Conservation (phyloP, 2,113 vertebrate genomes). For the Entomyzon cyanotis region DNA sequence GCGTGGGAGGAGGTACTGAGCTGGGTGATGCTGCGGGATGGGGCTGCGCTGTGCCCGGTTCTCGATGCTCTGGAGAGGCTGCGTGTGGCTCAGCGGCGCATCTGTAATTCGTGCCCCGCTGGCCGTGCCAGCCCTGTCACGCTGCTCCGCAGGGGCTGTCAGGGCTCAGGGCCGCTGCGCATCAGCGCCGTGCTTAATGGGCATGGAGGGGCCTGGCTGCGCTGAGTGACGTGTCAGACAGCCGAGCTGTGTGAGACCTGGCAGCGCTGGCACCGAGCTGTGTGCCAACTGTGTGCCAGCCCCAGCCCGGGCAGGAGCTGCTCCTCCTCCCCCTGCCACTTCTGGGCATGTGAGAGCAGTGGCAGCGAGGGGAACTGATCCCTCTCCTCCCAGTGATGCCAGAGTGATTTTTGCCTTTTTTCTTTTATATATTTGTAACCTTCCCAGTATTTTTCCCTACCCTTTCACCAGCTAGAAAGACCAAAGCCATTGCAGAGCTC, state of each 20-base stretch:
- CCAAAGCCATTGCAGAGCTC: no score
- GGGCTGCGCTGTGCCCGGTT: accelerated
- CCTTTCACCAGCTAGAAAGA: no score
- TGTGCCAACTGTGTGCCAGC: not conserved
- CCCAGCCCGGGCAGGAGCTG: not conserved
- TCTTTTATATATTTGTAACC: no score
- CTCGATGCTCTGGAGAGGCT: not conserved
- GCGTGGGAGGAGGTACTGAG: not conserved
- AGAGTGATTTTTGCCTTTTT: no score
- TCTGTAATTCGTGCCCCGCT: not conserved
- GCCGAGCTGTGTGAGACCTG: slow-evolving; percentile 22
- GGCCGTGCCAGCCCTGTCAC: not conserved
- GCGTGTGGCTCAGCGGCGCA: accelerated
- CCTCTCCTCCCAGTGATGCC: no score
- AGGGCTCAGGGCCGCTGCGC: not conserved
- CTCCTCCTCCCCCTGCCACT: not conserved
- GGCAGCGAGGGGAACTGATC: not conserved
- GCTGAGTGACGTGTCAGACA: slow-evolving; percentile 23
- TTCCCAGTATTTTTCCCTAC: no score
- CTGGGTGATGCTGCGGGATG: accelerated
- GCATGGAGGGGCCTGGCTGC: slow-evolving; percentile 6
- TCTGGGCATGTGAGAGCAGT: accelerated
- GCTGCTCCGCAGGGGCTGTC: slow-evolving; percentile 6
- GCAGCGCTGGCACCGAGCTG: not conserved
- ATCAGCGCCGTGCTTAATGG: not conserved